Evolutionary conservation across 2,113 vertebrate species (phyloP), one percentile per base, ranked within the genome.

Genomic region (Tautogolabrus adspersus): DNA sequence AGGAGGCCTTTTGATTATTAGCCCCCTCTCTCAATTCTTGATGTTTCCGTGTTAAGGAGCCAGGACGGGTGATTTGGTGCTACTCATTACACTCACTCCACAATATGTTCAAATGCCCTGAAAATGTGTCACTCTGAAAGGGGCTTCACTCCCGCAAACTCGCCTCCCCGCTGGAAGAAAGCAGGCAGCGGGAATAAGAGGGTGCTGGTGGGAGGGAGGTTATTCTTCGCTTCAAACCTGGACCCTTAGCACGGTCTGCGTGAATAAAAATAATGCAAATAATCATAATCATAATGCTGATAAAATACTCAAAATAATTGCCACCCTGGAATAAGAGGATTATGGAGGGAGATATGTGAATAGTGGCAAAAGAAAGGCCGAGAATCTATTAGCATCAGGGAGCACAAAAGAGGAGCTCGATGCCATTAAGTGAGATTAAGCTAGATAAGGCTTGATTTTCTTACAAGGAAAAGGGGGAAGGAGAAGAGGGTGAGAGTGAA

Each of bases 391-490:
- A 89, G 91, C 90, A 92, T 93, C 77, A 78, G 74, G 47, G 57
- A 58, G 89, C 80, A 95, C 94, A 95, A 95, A 94, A 64, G 89
- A 81, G 87, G 92, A 92, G 91, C 83, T 92, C 90, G 86, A 92
- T 93, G 92, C 93, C 85, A 95, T 95, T 95, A 95, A 94, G 93
- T 87, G 90, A 95, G 95, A 95, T 94, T 94, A 94, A 85, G 89
- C 86, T 89, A 93, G 94, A 95, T 94, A 94, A 94, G 93, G 84
- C 85, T 91, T 91, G 88, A 95, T 94, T 94, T 95, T 92, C 93
- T 92, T 93, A 77, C 87, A 91, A 86, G 89, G 81, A 86, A 81
- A 79, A 88, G 78, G 84, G 68, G 75, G 67, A 88, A 82, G 73
- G 70, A 81, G 87, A 82, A 77, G 82, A 85, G 75, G 84, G 77